Evolutionary conservation across 2,797 vertebrate species (phyloP), one percentile per base, ranked within the genome.

Genomic region (Mormyrus proboscirostris): DNA sequence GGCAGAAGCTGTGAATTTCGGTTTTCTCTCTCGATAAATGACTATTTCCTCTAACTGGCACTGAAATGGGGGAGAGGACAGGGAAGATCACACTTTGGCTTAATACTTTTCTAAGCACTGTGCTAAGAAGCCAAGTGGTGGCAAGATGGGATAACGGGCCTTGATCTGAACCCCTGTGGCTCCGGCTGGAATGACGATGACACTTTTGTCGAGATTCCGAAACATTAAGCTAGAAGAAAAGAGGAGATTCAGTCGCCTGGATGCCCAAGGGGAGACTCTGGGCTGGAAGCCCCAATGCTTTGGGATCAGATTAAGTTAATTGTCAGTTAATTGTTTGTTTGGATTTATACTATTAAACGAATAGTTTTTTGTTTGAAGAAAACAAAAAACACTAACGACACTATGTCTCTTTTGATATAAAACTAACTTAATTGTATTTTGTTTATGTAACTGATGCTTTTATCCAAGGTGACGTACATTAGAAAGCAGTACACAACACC

Each of bases 191-290:
- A 92, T 92, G 90, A 86, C 89, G 90, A 91, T 93, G 88, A 4
- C 50, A 86, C 73, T 62, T 88, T 88, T 86, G 57, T 90, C 50
- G 88, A 69, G 88, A 25, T 83, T 57, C 29, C 65, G 79, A 84
- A 57, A 91, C 82, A 90, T 73, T 16, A 89, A 51, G 50, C 25
- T 38, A 29, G 10, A 29, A 79, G 16, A 87, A 76, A 12, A 73
- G 10, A 22, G 76, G 92, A 93, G 93, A 91, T 92, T 91, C 91
- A 93, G 93, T 93, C 92, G 91, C 69, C 69, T 76, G 33, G 14
- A 76, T 38, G 69, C 33, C 92, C 90, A 83, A 90, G 93, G 92
- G 90, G 93, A 16, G 49, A 51, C 47, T 51, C 3, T 29, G 49
- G 22, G 49, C 50, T 86, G 41, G 14, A 38, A 33, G 29, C 33